Percentiles rank a stretch among this genome's conserved stretches.
Evolutionary conservation across 2,797 vertebrate species (phyloP).

Genomic region (Otus scops): DNA sequence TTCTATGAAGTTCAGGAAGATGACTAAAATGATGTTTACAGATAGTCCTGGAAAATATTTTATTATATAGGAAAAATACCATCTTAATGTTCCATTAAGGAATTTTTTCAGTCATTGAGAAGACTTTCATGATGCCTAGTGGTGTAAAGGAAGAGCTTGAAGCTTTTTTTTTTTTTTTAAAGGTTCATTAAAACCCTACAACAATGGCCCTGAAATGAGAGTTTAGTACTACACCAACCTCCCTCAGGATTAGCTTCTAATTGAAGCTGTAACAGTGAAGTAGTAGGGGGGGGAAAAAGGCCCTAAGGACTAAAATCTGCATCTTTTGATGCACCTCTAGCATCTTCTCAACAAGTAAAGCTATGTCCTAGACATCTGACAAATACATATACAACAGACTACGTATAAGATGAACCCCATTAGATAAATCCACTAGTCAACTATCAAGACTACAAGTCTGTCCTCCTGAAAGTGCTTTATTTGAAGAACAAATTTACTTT

Average conservation of each 20-base stretch:
- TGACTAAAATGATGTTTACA: not conserved
- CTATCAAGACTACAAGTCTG: not conserved
- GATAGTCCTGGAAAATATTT: not conserved
- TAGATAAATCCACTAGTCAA: not conserved
- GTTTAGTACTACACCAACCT: not conserved
- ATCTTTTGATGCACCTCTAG: not conserved
- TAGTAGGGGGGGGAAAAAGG: not conserved
- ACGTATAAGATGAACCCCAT: not conserved
- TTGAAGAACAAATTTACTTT: not conserved
- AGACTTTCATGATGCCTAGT: not conserved
- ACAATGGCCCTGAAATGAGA: not conserved
- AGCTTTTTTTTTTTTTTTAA: not conserved
- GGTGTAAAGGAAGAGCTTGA: not conserved
- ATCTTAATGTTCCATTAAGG: not conserved
- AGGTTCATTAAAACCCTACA: not conserved
- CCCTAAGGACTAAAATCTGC: not conserved
- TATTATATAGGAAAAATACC: not conserved
- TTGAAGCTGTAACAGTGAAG: not conserved
- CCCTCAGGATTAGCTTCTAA: not conserved
- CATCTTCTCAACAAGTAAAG: not conserved
- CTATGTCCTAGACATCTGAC: not conserved
- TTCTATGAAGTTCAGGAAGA: not conserved
- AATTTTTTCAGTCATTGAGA: not conserved
- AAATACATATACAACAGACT: not conserved
- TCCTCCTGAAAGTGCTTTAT: not conserved